phyloP scores from a whole-genome alignment of 2,888 invertebrate species.

The Rhynchonema sp. region DNA sequence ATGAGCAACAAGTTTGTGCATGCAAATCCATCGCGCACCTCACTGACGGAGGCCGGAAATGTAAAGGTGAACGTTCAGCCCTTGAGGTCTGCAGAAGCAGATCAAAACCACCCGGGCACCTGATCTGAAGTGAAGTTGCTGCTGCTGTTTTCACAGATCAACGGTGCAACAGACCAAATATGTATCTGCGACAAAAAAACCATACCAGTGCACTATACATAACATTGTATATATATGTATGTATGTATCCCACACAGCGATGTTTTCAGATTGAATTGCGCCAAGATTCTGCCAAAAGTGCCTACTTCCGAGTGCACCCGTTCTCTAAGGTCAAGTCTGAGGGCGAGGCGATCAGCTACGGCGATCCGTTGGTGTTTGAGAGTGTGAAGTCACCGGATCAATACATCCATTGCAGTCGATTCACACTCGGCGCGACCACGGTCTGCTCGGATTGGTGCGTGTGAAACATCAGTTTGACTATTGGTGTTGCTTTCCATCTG shows the following conservation, averaged over 20 bases:
- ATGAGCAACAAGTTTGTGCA: conserved; percentile 28
- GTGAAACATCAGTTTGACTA: no score
- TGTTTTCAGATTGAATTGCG: conserved; percentile 16
- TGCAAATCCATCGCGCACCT: conserved; percentile 27
- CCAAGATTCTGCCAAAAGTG: conserved; percentile 27
- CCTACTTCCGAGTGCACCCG: conserved; percentile 28
- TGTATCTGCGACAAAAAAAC: background rate
- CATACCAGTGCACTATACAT: no score
- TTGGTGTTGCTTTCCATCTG: no score
- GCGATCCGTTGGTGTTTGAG: conserved; percentile 29
- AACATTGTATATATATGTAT: no score
- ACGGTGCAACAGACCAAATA: no score
- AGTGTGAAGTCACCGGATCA: conserved; percentile 28
- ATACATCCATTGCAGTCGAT: conserved; percentile 21
- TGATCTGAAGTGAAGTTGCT: no score
- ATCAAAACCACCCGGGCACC: no score
- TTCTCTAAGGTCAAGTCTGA: conserved; percentile 31
- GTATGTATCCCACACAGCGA: no score
- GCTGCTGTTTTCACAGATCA: no score
- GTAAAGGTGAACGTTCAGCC: conserved; percentile 13
- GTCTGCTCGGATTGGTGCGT: background rate
- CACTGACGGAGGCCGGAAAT: conserved; percentile 26
- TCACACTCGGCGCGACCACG: background rate
- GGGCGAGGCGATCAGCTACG: conserved; percentile 29
- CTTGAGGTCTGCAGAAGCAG: no score